Evolutionary conservation across 2,113 vertebrate species (phyloP), one percentile per base, ranked within the genome.

Genomic region (Octodon degus): DNA sequence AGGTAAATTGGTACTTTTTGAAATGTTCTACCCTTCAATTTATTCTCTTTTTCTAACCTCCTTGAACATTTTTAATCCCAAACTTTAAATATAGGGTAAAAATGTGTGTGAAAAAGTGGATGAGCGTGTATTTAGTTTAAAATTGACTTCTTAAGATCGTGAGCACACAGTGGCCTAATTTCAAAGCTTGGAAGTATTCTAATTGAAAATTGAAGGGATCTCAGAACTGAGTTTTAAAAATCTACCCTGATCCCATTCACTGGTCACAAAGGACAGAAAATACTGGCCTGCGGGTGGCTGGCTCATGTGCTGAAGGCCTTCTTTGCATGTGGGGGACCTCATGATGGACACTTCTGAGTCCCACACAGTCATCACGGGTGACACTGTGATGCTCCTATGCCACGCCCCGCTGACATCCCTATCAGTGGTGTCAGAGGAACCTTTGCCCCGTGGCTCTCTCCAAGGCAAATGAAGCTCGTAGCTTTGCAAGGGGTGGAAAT

Each of bases 81-180:
- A 63, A 95, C 30, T 90, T 94, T 93, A 77, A 58, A 86, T 85
- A 32, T 62, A 32, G 47, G 5, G 7, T 86, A 2, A 86, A 94
- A 91, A 97, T 90, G 81, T 82, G 32, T 77, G n/a, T 93, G 60
- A 85, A 55, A 95, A 34, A 34, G 67, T 13, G 9, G 47, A 43
- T 62, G 43, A 84, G 58, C 81, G 22, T 67, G 16, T 62, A 72
- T 72, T 88, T 81, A 14, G 30, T 74, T 86, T 94, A 55, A 89
- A 81, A n/a, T n/a, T 79, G 62, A 90, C 43, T 47, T 60, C 22
- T 77, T 58, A 53, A 19, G 19, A 77, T 43, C 53, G 1, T 70
- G 76, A 86, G 34, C 60, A 22, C 40, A 11, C 34, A 7, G 50
- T 47, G 30, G 9, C 30, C 50, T 55, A 94, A 43, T 95, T 76